These are phyloP conservation scores for Galeopsomyia nigrocyanea DNA, from an alignment of 2,888 invertebrate species.

Conservation along the genomic window DNA sequence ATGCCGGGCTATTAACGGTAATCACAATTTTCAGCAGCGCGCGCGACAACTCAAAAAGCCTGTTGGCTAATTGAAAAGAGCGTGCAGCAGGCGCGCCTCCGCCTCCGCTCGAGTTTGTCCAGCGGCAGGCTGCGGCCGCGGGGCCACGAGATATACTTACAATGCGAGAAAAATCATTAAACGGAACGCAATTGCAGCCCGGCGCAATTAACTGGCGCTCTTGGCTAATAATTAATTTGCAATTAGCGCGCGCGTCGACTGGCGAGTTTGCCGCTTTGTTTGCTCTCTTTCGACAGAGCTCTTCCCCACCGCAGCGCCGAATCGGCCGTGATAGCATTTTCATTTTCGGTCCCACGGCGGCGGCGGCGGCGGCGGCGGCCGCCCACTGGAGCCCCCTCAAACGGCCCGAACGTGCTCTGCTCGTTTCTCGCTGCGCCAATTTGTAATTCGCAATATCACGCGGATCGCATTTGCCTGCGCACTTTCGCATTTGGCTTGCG, in stretches of 20 bases:
- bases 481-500: conserved; percentile 47
- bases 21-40: conserved; percentile 43
- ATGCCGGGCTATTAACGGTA: conserved; percentile 43
- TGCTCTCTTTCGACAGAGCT: conserved; percentile 38
- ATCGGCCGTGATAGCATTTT: conserved; percentile 57
- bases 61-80: conserved; percentile 42
- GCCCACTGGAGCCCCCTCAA: not conserved
- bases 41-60: conserved; percentile 37
- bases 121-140: too few species aligned
- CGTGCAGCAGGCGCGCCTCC: not conserved
- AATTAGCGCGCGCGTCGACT: conserved; percentile 39
- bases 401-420: too few species aligned
- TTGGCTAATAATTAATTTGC: conserved; percentile 48
- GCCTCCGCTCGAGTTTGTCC: not conserved
- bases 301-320: conserved; percentile 48
- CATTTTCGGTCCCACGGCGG: conserved; percentile 49
- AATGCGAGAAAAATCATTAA: conserved; percentile 47
- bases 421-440: not conserved
- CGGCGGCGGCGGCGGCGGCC: conserved; percentile 4
- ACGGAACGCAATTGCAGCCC: conserved; percentile 21
- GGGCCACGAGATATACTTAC: too few species aligned
- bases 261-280: conserved; percentile 10
- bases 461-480: conserved; percentile 52
- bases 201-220: conserved; percentile 36
- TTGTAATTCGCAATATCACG: conserved; percentile 39